Percentiles rank a stretch among this genome's conserved stretches.
Evolutionary conservation across 2,113 vertebrate species (phyloP).

Genomic region (Lophotis ruficrista): DNA sequence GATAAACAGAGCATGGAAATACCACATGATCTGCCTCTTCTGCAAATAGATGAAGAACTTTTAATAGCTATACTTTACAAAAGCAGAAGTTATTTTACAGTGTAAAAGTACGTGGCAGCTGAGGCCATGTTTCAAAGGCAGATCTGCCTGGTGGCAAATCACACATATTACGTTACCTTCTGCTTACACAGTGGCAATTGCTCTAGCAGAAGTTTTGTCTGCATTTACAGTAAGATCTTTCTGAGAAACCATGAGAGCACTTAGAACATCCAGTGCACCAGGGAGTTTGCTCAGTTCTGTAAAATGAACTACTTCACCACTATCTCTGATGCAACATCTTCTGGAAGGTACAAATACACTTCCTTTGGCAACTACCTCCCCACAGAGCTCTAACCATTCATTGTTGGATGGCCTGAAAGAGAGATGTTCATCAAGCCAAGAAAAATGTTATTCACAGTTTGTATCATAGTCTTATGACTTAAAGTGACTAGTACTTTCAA

Average conservation of each 20-base stretch:
- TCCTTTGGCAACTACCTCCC: conserved; percentile 12
- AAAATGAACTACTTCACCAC: conserved; percentile 1
- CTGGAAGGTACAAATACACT: not conserved
- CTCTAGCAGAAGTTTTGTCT: not conserved
- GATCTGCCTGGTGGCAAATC: not conserved
- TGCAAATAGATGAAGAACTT: not conserved
- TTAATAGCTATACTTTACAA: not conserved
- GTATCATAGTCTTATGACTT: conserved; percentile 62
- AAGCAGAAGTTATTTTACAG: not conserved
- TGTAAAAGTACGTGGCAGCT: not conserved
- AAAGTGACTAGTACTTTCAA: conserved; percentile 11
- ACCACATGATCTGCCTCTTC: not conserved
- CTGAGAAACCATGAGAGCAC: not conserved
- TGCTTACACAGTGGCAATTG: not conserved
- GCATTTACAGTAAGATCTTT: conserved; percentile 21
- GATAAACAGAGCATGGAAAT: not conserved
- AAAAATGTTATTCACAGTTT: conserved; percentile 60
- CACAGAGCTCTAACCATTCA: not conserved
- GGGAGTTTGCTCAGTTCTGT: conserved; percentile 11
- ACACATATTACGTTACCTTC: not conserved
- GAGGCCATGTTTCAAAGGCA: not conserved
- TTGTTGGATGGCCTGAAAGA: not conserved
- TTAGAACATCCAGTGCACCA: conserved; percentile 10
- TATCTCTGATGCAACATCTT: conserved; percentile 49
- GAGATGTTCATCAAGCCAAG: conserved; percentile 46